Percentiles rank a stretch among this genome's conserved stretches.
Conservation (phyloP, 2,113 vertebrate species). For the Phoenicopterus ruber region DNA sequence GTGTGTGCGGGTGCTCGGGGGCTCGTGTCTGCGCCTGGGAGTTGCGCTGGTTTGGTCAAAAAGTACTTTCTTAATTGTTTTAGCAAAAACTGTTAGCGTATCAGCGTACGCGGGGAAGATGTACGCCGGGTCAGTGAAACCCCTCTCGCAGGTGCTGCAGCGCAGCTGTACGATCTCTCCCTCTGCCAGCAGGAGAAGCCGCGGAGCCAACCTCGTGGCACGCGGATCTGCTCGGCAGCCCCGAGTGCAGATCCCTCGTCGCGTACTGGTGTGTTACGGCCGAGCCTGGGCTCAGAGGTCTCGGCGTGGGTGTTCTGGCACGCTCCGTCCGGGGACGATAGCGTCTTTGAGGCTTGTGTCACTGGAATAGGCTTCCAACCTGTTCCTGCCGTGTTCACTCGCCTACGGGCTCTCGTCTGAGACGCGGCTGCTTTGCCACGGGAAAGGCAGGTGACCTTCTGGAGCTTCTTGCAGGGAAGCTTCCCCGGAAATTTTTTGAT, state of each 20-base stretch:
- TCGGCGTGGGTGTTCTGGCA: not conserved
- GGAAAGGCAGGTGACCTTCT: not conserved
- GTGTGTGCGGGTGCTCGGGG: fast-evolving
- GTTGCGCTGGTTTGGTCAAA: not conserved
- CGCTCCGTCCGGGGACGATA: fast-evolving
- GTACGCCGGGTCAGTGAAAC: fast-evolving
- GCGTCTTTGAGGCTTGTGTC: not conserved
- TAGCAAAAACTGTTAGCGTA: not conserved
- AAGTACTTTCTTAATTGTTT: not conserved
- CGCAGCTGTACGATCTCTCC: fast-evolving
- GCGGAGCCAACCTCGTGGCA: fast-evolving
- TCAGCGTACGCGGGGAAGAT: not conserved
- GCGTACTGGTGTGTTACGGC: not conserved
- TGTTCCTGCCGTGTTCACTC: not conserved
- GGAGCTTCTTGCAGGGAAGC: not conserved
- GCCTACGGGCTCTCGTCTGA: not conserved
- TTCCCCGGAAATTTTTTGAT: not conserved
- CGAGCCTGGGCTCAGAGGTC: not conserved
- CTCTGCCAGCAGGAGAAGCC: not conserved
- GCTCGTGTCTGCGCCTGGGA: not conserved
- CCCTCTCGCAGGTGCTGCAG: not conserved
- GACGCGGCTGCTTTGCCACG: fast-evolving
- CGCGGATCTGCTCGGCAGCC: not conserved
- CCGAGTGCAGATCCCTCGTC: not conserved
- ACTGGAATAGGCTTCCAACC: not conserved